Evolutionary conservation across 2,888 invertebrate genomes (phyloP), one percentile per base, ranked within the genome.

Genomic region (Drosophila kambysellisi): DNA sequence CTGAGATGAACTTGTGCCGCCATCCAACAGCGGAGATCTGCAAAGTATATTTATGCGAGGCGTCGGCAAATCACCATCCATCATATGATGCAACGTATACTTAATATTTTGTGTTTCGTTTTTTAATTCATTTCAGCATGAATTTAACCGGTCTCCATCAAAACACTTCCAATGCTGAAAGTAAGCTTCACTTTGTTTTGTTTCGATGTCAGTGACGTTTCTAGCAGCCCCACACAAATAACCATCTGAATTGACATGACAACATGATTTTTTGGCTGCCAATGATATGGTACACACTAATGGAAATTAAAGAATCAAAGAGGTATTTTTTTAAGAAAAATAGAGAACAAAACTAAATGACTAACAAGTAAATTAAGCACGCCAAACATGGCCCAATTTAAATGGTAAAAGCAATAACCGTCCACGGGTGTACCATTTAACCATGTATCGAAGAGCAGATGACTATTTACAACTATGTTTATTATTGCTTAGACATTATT

Each of bases 11-110:
- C 73, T 76, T 39, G 73, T 61, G 68, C 58, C 50, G 66, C 66
- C 74, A 80, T 89, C 57, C 70, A 89, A 70, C 88, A 82, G 56
- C 67, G 60, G 60, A 81, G 69, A 86, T 85, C 88, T 85, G 89
- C 86, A 83, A 72, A 83, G 73, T 71, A 82, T 81, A 63, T 54
- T 67, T 53, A 50, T 53, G 43, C 52, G 25, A 62, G 61, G 54
- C 64, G 64, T 65, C 61, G 70, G 54, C 63, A 43, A 46, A 39
- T 57, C 65, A 56, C 25, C 69, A 59, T 68, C 57, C 25, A 59
- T 67, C 58, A 58, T 70, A 53, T 56, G 78, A 80, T 77, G 64
- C 48, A 68, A n/a, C 75, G 78, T 79, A 75, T 79, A 71, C 67
- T 62, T 75, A 71, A 79, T 79, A 68, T 41, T 39, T 66, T 56